Conservation (phyloP, 2,113 vertebrate genomes). For the Suricata suricatta region DNA sequence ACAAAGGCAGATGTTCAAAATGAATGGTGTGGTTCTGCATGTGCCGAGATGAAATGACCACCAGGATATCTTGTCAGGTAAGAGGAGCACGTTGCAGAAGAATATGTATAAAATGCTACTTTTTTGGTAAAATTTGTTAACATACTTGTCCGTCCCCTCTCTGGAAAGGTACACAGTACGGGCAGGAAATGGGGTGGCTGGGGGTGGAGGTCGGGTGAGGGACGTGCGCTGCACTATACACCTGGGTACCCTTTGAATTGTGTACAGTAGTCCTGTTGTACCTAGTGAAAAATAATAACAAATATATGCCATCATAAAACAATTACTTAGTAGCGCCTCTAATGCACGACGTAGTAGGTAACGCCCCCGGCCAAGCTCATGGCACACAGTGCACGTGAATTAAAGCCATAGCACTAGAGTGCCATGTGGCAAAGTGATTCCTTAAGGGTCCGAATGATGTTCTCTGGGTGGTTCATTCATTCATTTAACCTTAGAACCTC, state of each 20-base stretch:
- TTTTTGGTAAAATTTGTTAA: neutral
- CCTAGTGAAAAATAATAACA: neutral
- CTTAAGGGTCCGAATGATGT: neutral
- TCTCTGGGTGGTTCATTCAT: neutral
- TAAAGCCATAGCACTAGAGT: neutral
- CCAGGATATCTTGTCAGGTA: neutral
- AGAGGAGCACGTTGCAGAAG: neutral
- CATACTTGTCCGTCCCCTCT: neutral
- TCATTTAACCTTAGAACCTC: neutral
- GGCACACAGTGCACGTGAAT: neutral
- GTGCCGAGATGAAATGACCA: neutral
- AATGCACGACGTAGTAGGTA: too few relatives aligned
- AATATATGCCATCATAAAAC: neutral
- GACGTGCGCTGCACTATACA: fast-evolving
- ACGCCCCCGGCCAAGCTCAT: fast-evolving
- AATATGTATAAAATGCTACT: neutral
- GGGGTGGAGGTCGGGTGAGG: neutral
- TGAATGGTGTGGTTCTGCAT: neutral
- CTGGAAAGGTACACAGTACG: neutral
- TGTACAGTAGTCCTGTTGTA: neutral
- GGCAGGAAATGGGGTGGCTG: neutral
- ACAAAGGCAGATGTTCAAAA: neutral
- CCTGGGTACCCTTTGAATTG: neutral
- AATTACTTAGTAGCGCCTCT: neutral
- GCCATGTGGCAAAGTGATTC: neutral